Conservation (phyloP, 1,140 invertebrate genomes). For the Branchinecta lindahli region DNA sequence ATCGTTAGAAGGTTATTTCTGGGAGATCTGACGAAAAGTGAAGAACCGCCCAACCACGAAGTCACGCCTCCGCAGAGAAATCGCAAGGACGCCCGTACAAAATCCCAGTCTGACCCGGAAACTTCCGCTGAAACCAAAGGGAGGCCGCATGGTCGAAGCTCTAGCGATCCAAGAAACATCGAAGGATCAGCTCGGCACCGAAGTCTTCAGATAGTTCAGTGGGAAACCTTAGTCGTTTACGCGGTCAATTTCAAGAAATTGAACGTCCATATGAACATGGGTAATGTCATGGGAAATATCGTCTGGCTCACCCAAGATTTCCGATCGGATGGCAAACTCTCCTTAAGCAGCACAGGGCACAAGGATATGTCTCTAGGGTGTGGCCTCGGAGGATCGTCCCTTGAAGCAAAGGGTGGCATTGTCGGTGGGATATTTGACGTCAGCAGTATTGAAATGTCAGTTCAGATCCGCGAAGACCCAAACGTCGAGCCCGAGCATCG, state of each 20-base stretch:
- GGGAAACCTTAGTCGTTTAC: constrained; percentile 91
- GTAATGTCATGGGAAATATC: constrained; percentile 95
- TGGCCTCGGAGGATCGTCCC: constrained; percentile 68
- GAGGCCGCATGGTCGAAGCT: too few relatives aligned
- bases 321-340: constrained; percentile 70
- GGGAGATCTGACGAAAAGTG: constrained; percentile 54
- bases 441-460: constrained; percentile 67
- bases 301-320: constrained; percentile 84
- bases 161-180: not conserved
- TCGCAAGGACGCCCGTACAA: too few relatives aligned
- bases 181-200: constrained; percentile 14
- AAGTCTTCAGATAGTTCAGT: constrained; percentile 31
- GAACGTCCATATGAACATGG: constrained; percentile 97
- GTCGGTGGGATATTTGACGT: constrained; percentile 86
- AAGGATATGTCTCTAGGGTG: constrained; percentile 82
- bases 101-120: not conserved
- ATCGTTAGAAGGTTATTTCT: constrained; percentile 84
- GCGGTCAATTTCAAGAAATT: constrained; percentile 86
- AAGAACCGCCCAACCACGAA: constrained; percentile 13
- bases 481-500: constrained; percentile 76
- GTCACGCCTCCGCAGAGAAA: not conserved
- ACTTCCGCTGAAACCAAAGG: not conserved
- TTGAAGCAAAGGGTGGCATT: constrained; percentile 90
- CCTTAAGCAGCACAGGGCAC: constrained; percentile 83
- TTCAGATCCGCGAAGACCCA: constrained; percentile 74